Conservation (phyloP, 92 coral and sea anemone genomes). For the Phenganax marumi region DNA sequence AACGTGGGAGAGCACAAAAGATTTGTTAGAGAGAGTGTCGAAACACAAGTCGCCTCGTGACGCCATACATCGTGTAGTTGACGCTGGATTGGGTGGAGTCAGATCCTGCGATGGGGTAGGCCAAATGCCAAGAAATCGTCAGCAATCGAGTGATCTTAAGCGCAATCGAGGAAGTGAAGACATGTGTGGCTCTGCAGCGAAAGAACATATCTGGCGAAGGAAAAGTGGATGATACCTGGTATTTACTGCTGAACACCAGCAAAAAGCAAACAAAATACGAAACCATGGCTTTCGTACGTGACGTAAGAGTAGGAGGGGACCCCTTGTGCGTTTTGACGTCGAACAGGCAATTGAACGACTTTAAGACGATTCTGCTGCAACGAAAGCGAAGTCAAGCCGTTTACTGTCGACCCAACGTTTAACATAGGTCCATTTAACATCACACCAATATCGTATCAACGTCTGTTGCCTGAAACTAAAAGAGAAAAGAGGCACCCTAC, state of each 20-base stretch:
- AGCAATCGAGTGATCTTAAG: too few relatives aligned
- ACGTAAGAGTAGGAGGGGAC: slow-evolving; percentile 47
- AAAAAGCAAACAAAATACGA: slow-evolving; percentile 32
- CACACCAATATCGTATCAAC: slow-evolving; percentile 49
- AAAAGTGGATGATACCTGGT: too few relatives aligned
- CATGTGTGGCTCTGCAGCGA: too few relatives aligned
- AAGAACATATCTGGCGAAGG: too few relatives aligned
- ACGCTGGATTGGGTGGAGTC: too few relatives aligned
- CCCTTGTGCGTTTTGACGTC: slow-evolving; percentile 47
- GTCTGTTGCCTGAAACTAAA: slow-evolving; percentile 26
- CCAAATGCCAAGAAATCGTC: too few relatives aligned
- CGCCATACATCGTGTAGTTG: too few relatives aligned
- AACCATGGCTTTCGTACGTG: slow-evolving; percentile 37
- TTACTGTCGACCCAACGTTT: slow-evolving; percentile 53
- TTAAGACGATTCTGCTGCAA: slow-evolving; percentile 47
- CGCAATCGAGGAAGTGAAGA: too few relatives aligned
- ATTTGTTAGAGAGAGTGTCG: too few relatives aligned
- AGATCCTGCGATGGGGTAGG: too few relatives aligned
- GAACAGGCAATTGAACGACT: slow-evolving; percentile 49
- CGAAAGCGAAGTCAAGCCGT: slow-evolving; percentile 30
- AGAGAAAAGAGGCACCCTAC: slow-evolving; percentile 45
- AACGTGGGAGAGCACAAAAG: too few relatives aligned
- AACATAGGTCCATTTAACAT: slow-evolving; percentile 42
- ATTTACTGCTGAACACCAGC: slow-evolving; percentile 35
- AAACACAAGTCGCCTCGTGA: too few relatives aligned